Percentiles rank a stretch among this genome's conserved stretches.
These are phyloP conservation scores for Lepidochrysops patricia DNA, from an alignment of 2,888 invertebrate genomes.

Conservation along the genomic window DNA sequence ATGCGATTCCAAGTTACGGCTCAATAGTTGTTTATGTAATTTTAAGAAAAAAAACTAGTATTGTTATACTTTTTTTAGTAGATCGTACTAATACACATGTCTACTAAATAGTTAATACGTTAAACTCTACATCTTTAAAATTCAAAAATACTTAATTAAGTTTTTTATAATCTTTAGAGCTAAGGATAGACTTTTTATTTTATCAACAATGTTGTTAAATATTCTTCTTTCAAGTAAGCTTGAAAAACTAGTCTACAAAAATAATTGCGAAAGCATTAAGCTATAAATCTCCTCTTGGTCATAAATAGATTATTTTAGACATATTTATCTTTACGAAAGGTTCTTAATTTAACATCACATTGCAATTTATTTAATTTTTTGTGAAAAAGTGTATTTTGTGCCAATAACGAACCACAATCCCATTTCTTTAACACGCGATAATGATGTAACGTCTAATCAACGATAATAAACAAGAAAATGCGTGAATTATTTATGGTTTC, in stretches of 20 bases:
- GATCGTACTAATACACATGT: too few species aligned
- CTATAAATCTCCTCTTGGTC: not conserved
- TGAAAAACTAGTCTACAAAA: not conserved
- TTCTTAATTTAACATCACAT: not conserved
- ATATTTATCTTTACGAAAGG: not conserved
- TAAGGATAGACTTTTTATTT: not conserved
- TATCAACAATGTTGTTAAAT: not conserved
- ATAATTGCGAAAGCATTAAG: not conserved
- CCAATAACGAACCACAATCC: conserved; percentile 21
- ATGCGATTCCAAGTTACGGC: conserved; percentile 45
- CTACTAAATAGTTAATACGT: too few species aligned
- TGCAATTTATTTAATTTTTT: conserved; percentile 9
- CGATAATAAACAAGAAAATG: conserved; percentile 51
- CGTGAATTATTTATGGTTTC: conserved; percentile 47
- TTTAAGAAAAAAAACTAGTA: too few species aligned
- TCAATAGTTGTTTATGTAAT: conserved; percentile 46
- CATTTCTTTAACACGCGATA: conserved; percentile 45
- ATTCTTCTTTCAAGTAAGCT: not conserved
- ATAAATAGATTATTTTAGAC: not conserved
- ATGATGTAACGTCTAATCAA: conserved; percentile 41
- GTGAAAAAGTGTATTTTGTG: conserved; percentile 21
- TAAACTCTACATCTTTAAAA: not conserved
- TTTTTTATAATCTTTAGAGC: not conserved
- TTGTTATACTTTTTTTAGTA: too few species aligned
- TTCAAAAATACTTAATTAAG: not conserved